These are phyloP conservation scores for Papilio polyxenes DNA, from an alignment of 1,140 invertebrate genomes.

Conservation along the genomic window DNA sequence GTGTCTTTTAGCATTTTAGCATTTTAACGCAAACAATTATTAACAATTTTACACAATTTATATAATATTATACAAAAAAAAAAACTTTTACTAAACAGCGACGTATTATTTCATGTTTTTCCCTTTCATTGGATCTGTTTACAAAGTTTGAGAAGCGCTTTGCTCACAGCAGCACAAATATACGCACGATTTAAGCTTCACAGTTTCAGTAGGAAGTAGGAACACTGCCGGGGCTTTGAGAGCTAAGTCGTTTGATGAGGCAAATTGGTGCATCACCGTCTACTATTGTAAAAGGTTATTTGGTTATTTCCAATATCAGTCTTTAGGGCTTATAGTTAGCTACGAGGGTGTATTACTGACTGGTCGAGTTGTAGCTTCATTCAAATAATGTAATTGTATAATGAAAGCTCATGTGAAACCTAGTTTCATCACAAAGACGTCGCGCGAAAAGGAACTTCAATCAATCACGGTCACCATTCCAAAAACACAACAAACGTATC, in stretches of 20 bases:
- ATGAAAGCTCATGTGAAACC: slow-evolving; percentile 6
- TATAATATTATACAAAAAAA: too few species aligned
- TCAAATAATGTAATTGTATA: not conserved
- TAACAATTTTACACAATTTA: too few species aligned
- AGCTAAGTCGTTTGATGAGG: not conserved
- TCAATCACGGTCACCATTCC: slow-evolving; percentile 36
- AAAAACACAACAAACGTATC: slow-evolving; percentile 2
- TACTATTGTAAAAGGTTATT: not conserved
- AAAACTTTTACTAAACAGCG: not conserved
- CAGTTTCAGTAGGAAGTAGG: not conserved
- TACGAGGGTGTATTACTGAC: not conserved
- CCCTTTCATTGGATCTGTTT: slow-evolving; percentile 9
- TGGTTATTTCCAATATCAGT: not conserved
- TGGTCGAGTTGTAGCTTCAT: not conserved
- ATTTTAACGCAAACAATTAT: not conserved
- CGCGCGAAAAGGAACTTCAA: slow-evolving; percentile 34
- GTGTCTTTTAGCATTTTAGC: not conserved
- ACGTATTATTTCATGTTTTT: not conserved
- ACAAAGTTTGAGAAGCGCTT: slow-evolving; percentile 33
- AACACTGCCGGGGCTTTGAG: not conserved
- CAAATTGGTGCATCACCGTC: too few species aligned
- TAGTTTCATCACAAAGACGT: slow-evolving; percentile 25
- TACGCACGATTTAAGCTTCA: slow-evolving; percentile 33
- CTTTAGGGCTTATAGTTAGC: not conserved
- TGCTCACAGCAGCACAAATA: slow-evolving; percentile 13